Percentiles rank a stretch among this genome's conserved stretches.
Conservation (phyloP, 2,888 invertebrate species). For the Cecidostiba fungosa region DNA sequence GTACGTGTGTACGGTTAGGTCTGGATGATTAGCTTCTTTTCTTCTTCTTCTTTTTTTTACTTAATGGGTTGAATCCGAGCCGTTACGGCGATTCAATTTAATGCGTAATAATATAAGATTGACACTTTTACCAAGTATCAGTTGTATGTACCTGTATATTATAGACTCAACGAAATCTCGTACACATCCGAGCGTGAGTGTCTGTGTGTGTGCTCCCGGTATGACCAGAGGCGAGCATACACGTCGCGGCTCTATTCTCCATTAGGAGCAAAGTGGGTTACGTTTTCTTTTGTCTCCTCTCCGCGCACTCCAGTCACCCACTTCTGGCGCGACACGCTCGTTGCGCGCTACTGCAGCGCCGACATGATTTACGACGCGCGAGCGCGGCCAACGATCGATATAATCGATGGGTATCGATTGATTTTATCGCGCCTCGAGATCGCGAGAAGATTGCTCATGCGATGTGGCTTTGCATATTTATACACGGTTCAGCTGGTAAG, state of each 20-base stretch:
- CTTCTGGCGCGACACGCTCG: slow-evolving; percentile 43
- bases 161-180: neutral
- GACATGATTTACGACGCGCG: slow-evolving; percentile 56
- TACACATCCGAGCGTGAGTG: neutral
- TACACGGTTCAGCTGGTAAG: slow-evolving; percentile 25
- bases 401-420: slow-evolving; percentile 56
- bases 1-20: slow-evolving; percentile 1
- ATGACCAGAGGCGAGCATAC: slow-evolving; percentile 8
- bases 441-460: neutral
- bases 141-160: neutral
- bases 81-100: neutral
- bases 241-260: slow-evolving; percentile 47
- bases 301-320: slow-evolving; percentile 57
- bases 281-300: slow-evolving; percentile 69
- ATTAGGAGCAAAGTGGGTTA: slow-evolving; percentile 68
- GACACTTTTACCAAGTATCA: neutral
- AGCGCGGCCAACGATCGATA: slow-evolving; percentile 38
- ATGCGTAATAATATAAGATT: neutral
- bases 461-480: slow-evolving; percentile 25
- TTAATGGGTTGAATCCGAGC: too few species aligned
- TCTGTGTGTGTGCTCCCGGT: neutral
- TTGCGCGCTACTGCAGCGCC: neutral
- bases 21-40: slow-evolving; percentile 6
- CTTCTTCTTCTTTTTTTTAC: neutral
- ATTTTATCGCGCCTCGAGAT: slow-evolving; percentile 50